These are phyloP conservation scores for Rhynchotus rufescens DNA, from an alignment of 2,797 vertebrate genomes.

Conservation along the genomic window DNA sequence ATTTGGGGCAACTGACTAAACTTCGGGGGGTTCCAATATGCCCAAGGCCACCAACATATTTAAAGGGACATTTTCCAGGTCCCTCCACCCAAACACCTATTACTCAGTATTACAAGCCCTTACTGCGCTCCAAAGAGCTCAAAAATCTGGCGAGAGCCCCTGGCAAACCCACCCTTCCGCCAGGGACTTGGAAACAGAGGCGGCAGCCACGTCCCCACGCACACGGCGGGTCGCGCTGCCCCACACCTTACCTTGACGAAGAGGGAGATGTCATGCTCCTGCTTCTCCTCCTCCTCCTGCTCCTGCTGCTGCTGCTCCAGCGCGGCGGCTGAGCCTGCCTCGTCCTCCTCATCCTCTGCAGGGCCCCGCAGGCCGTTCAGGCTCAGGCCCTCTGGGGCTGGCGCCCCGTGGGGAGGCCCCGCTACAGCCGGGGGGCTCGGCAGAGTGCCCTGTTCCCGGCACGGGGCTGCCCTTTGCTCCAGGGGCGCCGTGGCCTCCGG, in stretches of 20 bases:
- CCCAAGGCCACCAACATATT: no score
- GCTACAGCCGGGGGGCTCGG: not conserved
- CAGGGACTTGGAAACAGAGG: not conserved
- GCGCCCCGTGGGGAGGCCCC: not conserved
- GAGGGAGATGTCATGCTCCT: constrained; percentile 83
- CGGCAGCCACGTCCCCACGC: not conserved
- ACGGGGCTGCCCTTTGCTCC: not conserved
- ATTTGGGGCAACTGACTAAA: not conserved
- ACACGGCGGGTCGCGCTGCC: no score
- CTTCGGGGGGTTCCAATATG: not conserved
- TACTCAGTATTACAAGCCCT: not conserved
- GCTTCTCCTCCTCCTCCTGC: constrained; percentile 6
- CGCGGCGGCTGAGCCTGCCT: not conserved
- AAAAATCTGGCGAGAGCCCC: not conserved
- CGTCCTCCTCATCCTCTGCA: not conserved
- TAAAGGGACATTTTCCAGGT: not conserved
- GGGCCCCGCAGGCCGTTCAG: constrained; percentile 23
- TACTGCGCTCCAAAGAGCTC: not conserved
- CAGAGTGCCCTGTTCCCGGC: not conserved
- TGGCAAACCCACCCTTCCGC: no score
- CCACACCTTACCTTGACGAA: constrained; percentile 80
- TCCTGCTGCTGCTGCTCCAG: not conserved
- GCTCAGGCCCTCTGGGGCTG: not conserved
- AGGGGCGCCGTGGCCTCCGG: rapidly evolving
- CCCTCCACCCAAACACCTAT: not conserved